Base-by-base conservation (phyloP, 2,888 invertebrate species). In the Aphelenchoides bicaudatus region DNA sequence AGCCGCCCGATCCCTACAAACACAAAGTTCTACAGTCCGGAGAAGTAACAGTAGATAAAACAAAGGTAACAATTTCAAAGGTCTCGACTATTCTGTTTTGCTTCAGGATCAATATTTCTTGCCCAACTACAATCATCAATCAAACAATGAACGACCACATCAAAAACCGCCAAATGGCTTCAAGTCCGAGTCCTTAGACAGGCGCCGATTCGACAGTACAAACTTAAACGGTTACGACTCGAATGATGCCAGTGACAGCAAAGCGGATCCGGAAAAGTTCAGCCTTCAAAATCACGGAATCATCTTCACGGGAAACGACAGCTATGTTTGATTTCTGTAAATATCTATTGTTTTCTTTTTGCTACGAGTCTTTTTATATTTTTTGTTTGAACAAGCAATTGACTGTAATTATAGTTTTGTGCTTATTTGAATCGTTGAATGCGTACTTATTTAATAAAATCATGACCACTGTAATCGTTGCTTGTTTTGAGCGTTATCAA, bases 1-100 rank as follows among this genome's bases (percentile, higher is more conserved):
- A 63, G 39, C 16, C 28, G n/a, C 27, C 30, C 30, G n/a, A 49
- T 25, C 48, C 28, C 6, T 27, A 25, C 27, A 25, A 30, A 21
- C 58, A 28, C 21, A 39, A 30, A 28, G 39, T 39, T 3, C 39
- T 65, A 5, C 50, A 50, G 25, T 68, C 67, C 23, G 65, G 65
- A n/a, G 65, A 65, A 29, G 65, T 65, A 13, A 61, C 60, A 6
- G 58, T 65, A 29, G 65, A 65, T 8, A 65, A 67, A 21, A 68
- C 58, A 60, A 58, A 68, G 47, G 65, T 65, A n/a, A 6, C 8
- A 6, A n/a, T 6, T n/a, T 8, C 8, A 43, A 43, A n/a, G 6
- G 10, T 6, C 6, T 8, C 16, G n/a, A 34, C 10, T 10, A 34
- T 10, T 10, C 34, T 13, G 16, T 2, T 46, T 10, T 10, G 10